Base-by-base conservation (phyloP, 2,797 vertebrate genomes). In the Ctenochaetus hawaiiensis region DNA sequence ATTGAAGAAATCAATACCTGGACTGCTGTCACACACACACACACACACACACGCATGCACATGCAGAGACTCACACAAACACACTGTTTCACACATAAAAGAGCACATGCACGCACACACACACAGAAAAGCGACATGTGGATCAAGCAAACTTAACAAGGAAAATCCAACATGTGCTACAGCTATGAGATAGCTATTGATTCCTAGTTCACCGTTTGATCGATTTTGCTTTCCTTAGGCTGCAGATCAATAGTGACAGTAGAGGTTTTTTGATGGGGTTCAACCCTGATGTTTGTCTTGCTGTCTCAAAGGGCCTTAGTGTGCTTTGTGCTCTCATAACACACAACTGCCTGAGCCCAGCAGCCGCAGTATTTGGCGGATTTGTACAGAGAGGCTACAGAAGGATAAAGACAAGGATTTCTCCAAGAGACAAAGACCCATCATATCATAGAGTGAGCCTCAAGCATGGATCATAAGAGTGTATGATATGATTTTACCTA, bases 101-200 rank as follows among this genome's bases (percentile, higher is more conserved):
- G 26, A 52, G 53, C 68, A 65, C 74, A 59, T 26, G 26, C 68
- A 53, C 56, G 26, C 48, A 30, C 58, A 30, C 66, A 49, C 56
- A 47, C 37, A 56, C 41, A 41, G 45, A 82, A 67, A 82, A 69
- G 74, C 61, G 58, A 86, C 84, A 74, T 80, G 87, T 84, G 85
- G 87, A 93, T 92, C 86, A 91, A 60, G 76, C 83, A 80, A 83
- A 84, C 78, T 72, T 90, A 90, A 91, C 86, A 44, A 91, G 89
- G 67, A 87, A 89, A 92, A 92, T 92, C 85, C 90, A 91, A 84
- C 88, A 78, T 85, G 87, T 82, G 91, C 82, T 82, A 70, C 83
- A 80, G 80, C 91, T 79, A 91, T 89, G 89, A 93, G 89, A 94
- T 93, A 67, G 91, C 86, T 92, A 94, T 94, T 93, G 94, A 94